Evolutionary conservation across 2,888 invertebrate genomes (phyloP), one percentile per base, ranked within the genome.

Genomic region (Limnephilus marmoratus): DNA sequence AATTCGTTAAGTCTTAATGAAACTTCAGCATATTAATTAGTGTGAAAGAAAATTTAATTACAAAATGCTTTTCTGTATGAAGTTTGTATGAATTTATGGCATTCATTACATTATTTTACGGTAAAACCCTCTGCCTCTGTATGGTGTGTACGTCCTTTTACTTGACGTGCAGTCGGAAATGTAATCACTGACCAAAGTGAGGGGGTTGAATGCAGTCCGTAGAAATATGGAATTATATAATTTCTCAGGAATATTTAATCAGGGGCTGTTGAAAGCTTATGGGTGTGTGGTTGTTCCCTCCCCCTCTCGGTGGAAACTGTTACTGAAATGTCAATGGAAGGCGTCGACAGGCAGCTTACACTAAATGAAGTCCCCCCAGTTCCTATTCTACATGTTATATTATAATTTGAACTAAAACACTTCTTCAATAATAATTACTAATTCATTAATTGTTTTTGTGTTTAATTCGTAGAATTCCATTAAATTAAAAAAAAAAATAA

Each of bases 181-280:
- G n/a, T 86, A 49, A 86, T 86, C 45, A 29, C 86, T 45, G 86
- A 45, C 45, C 86, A 86, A 86, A 86, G 49, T 4, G 86, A 45
- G 86, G n/a, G 24, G 68, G 68, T 24, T 18, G 68, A 24, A 68
- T 24, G 7, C 68, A 68, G 24, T n/a, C 24, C 68, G 2, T 68
- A n/a, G 68, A 68, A 68, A 68, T 24, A 68, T n/a, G 24, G 24
- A 68, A 68, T 68, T 68, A 68, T 68, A n/a, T 24, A 68, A 24
- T 9, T 68, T 68, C 68, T 68, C 24, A n/a, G 68, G 24, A 68
- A 68, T 68, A 68, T 68, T 68, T 68, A 68, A 68, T 68, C 24
- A n/a, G 7, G 9, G 24, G n/a, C 7, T 68, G 68, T 68, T 24
- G 68, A 68, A 68, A 24, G 24, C 68, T 5, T 9, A 24, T n/a